Evolutionary conservation across 2,888 invertebrate species (phyloP).

Genomic region (Temnothorax rugatulus): DNA sequence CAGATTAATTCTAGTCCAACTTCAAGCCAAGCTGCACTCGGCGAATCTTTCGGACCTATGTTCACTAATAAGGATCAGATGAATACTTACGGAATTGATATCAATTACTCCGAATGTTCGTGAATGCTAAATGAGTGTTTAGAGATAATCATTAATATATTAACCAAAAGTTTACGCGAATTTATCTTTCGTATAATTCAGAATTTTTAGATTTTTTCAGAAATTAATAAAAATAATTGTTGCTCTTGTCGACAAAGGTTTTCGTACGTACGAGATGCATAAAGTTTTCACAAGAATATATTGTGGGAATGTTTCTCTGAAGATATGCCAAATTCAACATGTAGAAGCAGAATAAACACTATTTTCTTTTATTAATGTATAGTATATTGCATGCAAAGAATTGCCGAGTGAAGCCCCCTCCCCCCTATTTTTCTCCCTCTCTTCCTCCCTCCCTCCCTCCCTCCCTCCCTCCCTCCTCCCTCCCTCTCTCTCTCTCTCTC

Average conservation of each 20-base stretch:
- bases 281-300: background rate
- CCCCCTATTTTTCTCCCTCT: too few species aligned
- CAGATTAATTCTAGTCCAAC: slow-evolving; percentile 61
- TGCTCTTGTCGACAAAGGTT: background rate
- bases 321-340: background rate
- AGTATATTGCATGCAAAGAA: background rate
- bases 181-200: background rate
- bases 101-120: background rate
- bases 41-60: slow-evolving; percentile 55
- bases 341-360: background rate
- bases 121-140: background rate
- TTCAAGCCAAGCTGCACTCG: slow-evolving; percentile 57
- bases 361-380: slow-evolving; percentile 11
- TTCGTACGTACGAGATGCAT: background rate
- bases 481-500: background rate
- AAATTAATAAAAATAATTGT: background rate
- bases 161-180: background rate
- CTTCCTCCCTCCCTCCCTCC: background rate
- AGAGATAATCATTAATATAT: background rate
- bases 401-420: background rate
- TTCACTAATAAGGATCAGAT: slow-evolving; percentile 7
- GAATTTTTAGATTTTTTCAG: background rate
- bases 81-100: background rate
- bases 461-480: background rate
- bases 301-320: background rate